phyloP scores from a whole-genome alignment of 2,113 vertebrate genomes.

The Axis porcinus region DNA sequence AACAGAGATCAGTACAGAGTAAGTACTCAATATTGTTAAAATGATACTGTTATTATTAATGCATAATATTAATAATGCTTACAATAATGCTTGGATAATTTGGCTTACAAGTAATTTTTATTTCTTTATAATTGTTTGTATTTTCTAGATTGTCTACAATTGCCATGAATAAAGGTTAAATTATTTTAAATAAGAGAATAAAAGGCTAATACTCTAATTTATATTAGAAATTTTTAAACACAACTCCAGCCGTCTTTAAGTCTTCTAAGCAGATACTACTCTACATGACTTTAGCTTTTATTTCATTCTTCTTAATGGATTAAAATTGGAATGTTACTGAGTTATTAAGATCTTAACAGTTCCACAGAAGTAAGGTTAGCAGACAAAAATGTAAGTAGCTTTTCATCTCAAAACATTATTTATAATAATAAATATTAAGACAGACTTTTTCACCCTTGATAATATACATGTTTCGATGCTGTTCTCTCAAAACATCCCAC shows the following conservation, averaged over 20 bases:
- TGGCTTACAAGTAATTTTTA: background rate
- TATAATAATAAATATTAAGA: conserved; percentile 13
- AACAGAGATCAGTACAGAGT: background rate
- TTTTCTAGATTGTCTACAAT: conserved; percentile 19
- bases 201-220: background rate
- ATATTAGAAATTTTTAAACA: background rate
- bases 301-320: background rate
- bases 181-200: background rate
- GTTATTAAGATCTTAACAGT: background rate
- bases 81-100: background rate
- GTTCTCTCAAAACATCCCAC: no score
- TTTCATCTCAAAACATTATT: conserved; percentile 2
- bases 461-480: no score
- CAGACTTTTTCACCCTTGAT: background rate
- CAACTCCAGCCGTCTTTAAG: background rate
- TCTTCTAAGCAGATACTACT: background rate
- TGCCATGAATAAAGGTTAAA: background rate
- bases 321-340: background rate
- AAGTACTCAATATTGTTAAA: background rate
- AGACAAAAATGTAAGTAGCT: background rate
- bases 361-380: background rate
- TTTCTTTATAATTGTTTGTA: background rate
- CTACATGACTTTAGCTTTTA: background rate
- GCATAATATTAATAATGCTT: background rate
- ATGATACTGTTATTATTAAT: background rate